phyloP scores from a whole-genome alignment of 2,888 invertebrate genomes.

The Acronicta alni region DNA sequence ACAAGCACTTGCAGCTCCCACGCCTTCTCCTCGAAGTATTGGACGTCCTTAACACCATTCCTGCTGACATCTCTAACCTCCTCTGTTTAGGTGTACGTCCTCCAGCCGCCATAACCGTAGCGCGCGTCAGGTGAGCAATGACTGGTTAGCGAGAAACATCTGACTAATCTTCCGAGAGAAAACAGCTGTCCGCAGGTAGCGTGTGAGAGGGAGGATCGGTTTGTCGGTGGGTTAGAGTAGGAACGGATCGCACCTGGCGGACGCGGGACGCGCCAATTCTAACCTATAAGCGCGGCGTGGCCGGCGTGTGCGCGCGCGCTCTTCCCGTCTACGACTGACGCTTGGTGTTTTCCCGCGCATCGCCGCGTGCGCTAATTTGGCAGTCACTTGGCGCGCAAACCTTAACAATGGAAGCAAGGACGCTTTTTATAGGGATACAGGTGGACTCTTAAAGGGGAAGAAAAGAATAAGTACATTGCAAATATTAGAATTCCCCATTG shows the following conservation, averaged over 20 bases:
- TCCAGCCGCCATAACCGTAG: constrained; percentile 80
- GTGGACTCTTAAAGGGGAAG: constrained; percentile 80
- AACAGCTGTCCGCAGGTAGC: constrained; percentile 87
- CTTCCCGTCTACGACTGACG: constrained; percentile 72
- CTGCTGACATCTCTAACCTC: constrained; percentile 78
- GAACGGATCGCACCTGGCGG: constrained; percentile 83
- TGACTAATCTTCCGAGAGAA: constrained; percentile 88
- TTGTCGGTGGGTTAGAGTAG: constrained; percentile 71
- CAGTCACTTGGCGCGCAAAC: constrained; percentile 88
- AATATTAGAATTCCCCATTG: constrained; percentile 21
- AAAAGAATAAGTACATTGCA: constrained; percentile 49
- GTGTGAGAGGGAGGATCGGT: constrained; percentile 71
- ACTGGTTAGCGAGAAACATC: constrained; percentile 87
- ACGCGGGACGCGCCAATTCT: constrained; percentile 83
- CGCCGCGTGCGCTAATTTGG: constrained; percentile 82
- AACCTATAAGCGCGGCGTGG: constrained; percentile 80
- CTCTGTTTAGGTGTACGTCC: constrained; percentile 86
- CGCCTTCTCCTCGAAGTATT: constrained; percentile 81
- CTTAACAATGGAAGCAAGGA: constrained; percentile 85
- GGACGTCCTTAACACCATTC: constrained; percentile 77
- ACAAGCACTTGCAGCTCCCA: constrained; percentile 89
- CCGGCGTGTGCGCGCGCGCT: constrained; percentile 77
- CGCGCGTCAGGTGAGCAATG: constrained; percentile 83
- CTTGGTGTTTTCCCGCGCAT: constrained; percentile 82
- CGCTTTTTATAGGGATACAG: constrained; percentile 85